These are phyloP conservation scores for Guaruba guarouba DNA, from an alignment of 2,113 vertebrate genomes.

Conservation along the genomic window DNA sequence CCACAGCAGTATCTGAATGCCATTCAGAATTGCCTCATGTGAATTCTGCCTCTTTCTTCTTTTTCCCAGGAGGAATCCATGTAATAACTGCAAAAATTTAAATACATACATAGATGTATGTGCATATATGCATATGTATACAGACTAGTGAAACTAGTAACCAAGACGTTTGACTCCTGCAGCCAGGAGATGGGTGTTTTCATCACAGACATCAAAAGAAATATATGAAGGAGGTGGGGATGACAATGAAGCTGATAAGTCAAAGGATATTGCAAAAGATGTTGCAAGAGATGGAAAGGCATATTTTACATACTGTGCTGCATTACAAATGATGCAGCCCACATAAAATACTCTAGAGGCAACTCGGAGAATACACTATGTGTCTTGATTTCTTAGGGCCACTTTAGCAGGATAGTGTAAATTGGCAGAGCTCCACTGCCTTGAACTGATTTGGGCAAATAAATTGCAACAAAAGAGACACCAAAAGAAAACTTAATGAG, in stretches of 20 bases:
- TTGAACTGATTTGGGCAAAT: background rate
- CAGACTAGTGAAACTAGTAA: background rate
- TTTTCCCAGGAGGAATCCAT: background rate
- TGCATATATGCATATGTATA: background rate
- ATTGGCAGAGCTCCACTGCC: background rate
- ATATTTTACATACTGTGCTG: background rate
- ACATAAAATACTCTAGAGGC: background rate
- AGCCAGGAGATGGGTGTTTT: background rate
- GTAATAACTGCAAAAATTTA: background rate
- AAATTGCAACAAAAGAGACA: background rate
- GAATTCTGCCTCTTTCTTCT: constrained; percentile 1
- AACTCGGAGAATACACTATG: background rate
- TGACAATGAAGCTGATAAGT: background rate
- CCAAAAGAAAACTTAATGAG: background rate
- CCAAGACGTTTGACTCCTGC: background rate
- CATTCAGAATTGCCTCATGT: background rate
- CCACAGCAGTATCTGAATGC: background rate
- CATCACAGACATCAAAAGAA: background rate
- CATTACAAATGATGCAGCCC: background rate
- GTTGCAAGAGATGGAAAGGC: background rate
- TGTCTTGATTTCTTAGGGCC: background rate
- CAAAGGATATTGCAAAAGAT: background rate
- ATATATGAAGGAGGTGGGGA: background rate
- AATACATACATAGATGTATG: background rate
- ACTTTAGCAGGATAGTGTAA: background rate